phyloP scores from a whole-genome alignment of 2,888 invertebrate species.

The Chalcosyrphus nemorum region DNA sequence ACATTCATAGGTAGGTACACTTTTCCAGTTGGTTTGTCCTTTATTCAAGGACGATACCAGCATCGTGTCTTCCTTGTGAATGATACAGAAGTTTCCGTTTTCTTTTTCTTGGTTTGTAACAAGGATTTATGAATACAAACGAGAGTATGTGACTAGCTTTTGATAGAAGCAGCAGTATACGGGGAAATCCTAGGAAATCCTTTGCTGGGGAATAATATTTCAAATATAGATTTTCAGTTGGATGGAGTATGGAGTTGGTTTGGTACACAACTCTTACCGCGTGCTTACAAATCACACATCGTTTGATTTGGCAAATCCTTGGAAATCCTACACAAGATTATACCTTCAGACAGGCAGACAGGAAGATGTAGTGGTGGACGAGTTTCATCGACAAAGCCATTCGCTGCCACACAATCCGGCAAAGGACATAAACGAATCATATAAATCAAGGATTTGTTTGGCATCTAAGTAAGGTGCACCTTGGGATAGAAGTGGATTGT shows the following conservation, averaged over 20 bases:
- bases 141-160: slow-evolving; percentile 39
- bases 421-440: slow-evolving; percentile 66
- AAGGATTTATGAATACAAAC: slow-evolving; percentile 67
- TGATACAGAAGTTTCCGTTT: neutral
- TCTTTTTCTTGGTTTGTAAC: slow-evolving; percentile 35
- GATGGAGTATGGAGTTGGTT: slow-evolving; percentile 28
- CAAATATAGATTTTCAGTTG: slow-evolving; percentile 66
- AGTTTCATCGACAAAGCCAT: slow-evolving; percentile 39
- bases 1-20: slow-evolving; percentile 55
- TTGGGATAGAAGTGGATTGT: slow-evolving; percentile 34
- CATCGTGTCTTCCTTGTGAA: slow-evolving; percentile 7
- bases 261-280: slow-evolving; percentile 30
- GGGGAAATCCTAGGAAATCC: slow-evolving; percentile 56
- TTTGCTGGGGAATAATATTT: slow-evolving; percentile 64
- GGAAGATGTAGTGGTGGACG: slow-evolving; percentile 60
- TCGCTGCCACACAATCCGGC: neutral
- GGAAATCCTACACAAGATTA: slow-evolving; percentile 67
- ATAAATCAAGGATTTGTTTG: slow-evolving; percentile 73
- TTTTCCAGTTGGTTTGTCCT: slow-evolving; percentile 79
- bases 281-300: slow-evolving; percentile 72
- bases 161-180: neutral
- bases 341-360: slow-evolving; percentile 62
- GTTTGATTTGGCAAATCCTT: slow-evolving; percentile 71
- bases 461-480: slow-evolving; percentile 59
- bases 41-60: slow-evolving; percentile 80